A percentile compares a stretch with the other conserved stretches of the same genome.
These are phyloP conservation scores for Sandelia bainsii DNA, from an alignment of 2,797 vertebrate genomes.

Conservation along the genomic window DNA sequence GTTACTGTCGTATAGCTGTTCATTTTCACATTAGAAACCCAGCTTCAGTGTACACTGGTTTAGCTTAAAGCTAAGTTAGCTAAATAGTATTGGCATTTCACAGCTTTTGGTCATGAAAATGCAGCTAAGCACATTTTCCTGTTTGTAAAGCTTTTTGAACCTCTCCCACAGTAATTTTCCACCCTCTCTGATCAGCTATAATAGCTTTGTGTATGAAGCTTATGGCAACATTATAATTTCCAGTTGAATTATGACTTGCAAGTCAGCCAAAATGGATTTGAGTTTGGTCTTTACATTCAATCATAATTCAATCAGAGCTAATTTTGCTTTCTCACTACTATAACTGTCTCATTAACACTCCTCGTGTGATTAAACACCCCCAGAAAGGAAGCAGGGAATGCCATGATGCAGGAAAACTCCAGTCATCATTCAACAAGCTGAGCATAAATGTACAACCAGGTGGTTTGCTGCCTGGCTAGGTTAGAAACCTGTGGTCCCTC, in stretches of 20 bases:
- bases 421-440: constrained; percentile 2
- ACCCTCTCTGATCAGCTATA: background rate
- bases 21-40: background rate
- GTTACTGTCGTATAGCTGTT: background rate
- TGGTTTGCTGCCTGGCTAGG: constrained; percentile 13
- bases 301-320: background rate
- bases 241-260: background rate
- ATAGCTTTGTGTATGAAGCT: background rate
- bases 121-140: background rate
- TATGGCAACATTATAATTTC: background rate
- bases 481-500: constrained; percentile 15
- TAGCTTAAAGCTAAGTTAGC: background rate
- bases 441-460: constrained; percentile 14
- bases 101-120: background rate
- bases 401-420: constrained; percentile 31
- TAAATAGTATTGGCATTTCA: background rate
- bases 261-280: background rate
- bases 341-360: background rate
- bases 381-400: constrained; percentile 10
- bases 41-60: no score
- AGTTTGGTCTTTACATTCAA: background rate
- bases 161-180: background rate
- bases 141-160: background rate
- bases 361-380: constrained; percentile 5
- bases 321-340: background rate